phyloP scores from a whole-genome alignment of 2,797 vertebrate genomes.

The Podargus strigoides region DNA sequence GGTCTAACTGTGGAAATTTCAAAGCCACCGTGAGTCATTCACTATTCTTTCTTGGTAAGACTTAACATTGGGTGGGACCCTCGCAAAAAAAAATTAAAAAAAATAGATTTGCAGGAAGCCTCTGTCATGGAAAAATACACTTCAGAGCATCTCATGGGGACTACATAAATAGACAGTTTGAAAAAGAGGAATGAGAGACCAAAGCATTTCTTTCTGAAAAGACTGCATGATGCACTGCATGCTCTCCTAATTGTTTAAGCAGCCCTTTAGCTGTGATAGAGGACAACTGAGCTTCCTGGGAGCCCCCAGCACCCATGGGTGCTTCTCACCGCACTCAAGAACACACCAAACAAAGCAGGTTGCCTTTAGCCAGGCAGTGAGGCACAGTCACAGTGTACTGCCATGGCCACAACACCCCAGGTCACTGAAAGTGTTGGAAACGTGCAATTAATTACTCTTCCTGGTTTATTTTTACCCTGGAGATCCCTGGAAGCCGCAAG shows the following conservation, averaged over 20 bases:
- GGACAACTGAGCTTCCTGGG: background rate
- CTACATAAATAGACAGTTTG: background rate
- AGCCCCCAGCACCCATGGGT: background rate
- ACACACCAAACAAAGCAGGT: background rate
- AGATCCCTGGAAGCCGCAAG: background rate
- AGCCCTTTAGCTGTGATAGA: background rate
- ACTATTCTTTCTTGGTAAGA: background rate
- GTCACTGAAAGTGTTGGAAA: background rate
- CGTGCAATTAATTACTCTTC: background rate
- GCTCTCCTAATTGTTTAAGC: background rate
- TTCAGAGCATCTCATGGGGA: background rate
- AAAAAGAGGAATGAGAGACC: background rate
- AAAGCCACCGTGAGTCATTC: conserved; percentile 8
- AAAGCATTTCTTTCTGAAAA: background rate
- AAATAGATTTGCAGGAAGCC: background rate
- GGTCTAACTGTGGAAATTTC: conserved; percentile 1
- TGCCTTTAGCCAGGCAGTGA: background rate
- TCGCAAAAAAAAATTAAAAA: background rate
- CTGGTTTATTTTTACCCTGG: background rate
- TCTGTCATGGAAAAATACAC: conserved; percentile 43
- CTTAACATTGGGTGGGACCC: background rate
- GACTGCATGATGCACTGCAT: background rate
- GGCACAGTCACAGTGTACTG: accelerated
- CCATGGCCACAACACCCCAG: background rate
- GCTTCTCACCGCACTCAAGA: background rate